Base-by-base conservation (phyloP, 2,797 vertebrate species). In the Darevskia mixta region DNA sequence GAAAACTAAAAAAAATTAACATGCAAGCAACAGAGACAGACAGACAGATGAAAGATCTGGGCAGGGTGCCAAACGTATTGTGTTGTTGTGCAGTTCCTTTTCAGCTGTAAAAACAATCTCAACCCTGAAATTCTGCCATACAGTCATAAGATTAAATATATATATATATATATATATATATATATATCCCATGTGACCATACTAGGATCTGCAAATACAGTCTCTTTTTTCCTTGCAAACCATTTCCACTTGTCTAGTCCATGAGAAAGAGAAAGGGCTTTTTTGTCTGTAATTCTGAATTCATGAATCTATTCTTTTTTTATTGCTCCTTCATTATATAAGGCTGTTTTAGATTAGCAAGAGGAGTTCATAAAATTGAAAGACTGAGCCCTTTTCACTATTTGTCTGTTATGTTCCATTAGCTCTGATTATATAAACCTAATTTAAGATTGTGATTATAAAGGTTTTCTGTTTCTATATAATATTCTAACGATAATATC, bases 81-180 rank as follows among this genome's bases (percentile, higher is more conserved):
- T 95, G 87, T 77, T 95, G 87, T 77, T 7, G 64, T 90, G 91
- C 80, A 94, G 90, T 94, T 96, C 94, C 92, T 95, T 94, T 95
- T 93, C 94, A 96, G 94, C 92, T 96, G 92, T 95, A 87, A 96
- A 97, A 97, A 97, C 92, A 95, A 96, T 91, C 92, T 93, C 86
- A 91, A 86, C 71, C 85, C 94, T 96, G 93, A 96, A 94, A 95
- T 90, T 82, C 81, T 95, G 92, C 91, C 91, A 96, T 88, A 82
- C 8, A 94, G 92, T 92, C 89, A 86, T 90, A 88, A 94, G 83
- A 95, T 91, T 90, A 90, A 95, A 94, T 55, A 55, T 55, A 55
- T 55, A 55, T 55, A 64, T 18, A 91, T 90, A 55, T 55, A 64
- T 18, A 91, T 90, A n/a, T n/a, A 94, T 55, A 55, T 55, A 55